Base-by-base conservation (phyloP, 2,797 vertebrate genomes). In the Ceyx erithaca region DNA sequence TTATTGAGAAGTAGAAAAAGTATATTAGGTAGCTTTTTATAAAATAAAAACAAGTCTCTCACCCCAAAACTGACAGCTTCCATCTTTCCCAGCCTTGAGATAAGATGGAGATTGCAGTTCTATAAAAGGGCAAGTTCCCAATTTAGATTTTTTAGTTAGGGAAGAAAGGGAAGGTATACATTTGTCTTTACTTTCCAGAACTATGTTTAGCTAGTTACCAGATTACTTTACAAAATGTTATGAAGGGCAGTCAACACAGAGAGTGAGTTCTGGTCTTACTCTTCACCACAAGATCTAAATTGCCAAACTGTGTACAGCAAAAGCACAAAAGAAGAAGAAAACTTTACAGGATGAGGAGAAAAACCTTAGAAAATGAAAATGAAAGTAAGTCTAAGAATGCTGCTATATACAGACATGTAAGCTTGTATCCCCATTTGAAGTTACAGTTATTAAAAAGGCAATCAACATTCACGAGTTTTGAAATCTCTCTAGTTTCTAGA, bases 381-480 rank as follows among this genome's bases (percentile, higher is more conserved):
- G 30, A 64, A 46, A 46, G 33, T 17, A 30, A 64, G n/a, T 33
- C 43, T 31, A 46, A 33, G 20, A 79, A 67, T 15, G 11, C 22
- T 43, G 11, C 75, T 76, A 83, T 45, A 88, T 21, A 85, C 15
- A 81, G 40, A 23, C 13, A 45, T 6, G 8, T 51, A 81, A 67
- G 31, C 4, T 81, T 81, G 94, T 87, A 89, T 85, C 75, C 67
- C 77, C 33, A n/a, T 85, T 85, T 70, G 9, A 84, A 94, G 35
- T 75, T 22, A 72, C 3, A 84, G 41, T 14, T 84, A 86, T 57
- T 79, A 81, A 83, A 88, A 93, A 91, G 70, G 63, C 67, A 94
- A 78, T 25, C 71, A 66, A 80, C 4, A 64, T 57, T 70, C 11
- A 25, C 5, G 23, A 83, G 12, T 58, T 81, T 22, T 63, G 68